phyloP scores from a whole-genome alignment of 2,113 vertebrate genomes.

The Thalassarche chlororhynchos region DNA sequence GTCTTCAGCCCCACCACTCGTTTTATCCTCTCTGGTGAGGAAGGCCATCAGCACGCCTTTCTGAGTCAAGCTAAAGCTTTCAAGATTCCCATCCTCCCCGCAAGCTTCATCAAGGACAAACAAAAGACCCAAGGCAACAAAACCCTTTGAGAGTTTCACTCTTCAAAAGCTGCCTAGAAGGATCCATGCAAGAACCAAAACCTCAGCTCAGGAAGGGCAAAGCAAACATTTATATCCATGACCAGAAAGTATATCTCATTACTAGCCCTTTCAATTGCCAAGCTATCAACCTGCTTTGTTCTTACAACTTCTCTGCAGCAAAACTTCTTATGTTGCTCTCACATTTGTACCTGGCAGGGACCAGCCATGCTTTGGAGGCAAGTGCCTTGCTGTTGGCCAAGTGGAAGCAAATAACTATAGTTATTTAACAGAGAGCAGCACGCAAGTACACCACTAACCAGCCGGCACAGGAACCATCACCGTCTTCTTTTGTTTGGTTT shows the following conservation, averaged over 20 bases:
- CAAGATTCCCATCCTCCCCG: not conserved
- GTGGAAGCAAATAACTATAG: not conserved
- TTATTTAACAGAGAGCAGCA: not conserved
- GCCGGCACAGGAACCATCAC: slow-evolving; percentile 95
- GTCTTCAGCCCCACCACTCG: not conserved
- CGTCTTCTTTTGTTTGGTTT: slow-evolving; percentile 91
- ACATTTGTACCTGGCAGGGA: not conserved
- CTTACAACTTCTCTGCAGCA: not conserved
- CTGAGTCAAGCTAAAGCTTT: not conserved
- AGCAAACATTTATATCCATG: not conserved
- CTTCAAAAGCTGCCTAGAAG: not conserved
- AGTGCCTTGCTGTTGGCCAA: not conserved
- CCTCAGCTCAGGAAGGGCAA: not conserved
- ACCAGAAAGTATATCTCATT: not conserved
- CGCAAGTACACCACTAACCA: slow-evolving; percentile 74
- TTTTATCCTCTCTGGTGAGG: not conserved
- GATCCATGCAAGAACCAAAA: not conserved
- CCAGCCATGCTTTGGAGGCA: not conserved
- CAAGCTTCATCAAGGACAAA: not conserved
- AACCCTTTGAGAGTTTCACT: not conserved
- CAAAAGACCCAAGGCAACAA: not conserved
- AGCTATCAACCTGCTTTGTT: not conserved
- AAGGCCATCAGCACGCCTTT: not conserved
- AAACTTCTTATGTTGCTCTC: fast-evolving
- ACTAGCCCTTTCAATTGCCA: not conserved